phyloP scores from a whole-genome alignment of 2,797 vertebrate species.

The Centroberyx gerrardi region DNA sequence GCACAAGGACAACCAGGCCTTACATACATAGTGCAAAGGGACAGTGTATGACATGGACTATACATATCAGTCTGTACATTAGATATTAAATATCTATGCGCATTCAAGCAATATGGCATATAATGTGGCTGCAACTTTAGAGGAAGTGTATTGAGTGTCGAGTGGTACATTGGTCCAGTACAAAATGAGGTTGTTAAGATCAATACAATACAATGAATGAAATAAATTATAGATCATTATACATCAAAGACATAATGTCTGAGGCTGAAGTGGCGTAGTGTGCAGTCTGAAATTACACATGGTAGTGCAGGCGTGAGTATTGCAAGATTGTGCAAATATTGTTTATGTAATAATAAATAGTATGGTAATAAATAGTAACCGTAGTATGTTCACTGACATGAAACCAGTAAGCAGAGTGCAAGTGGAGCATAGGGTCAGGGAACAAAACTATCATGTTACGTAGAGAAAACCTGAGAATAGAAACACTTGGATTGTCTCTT shows the following conservation, averaged over 20 bases:
- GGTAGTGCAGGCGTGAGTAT: too few species aligned
- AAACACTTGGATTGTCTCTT: too few species aligned
- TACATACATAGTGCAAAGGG: background rate
- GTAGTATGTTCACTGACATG: background rate
- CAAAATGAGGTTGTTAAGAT: too few species aligned
- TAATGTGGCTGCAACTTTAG: slow-evolving; percentile 17
- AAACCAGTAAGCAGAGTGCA: background rate
- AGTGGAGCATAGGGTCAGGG: background rate
- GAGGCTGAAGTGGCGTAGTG: too few species aligned
- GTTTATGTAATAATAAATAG: background rate
- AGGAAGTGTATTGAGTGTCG: slow-evolving; percentile 2
- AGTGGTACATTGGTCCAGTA: too few species aligned
- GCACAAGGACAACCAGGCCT: slow-evolving; percentile 21
- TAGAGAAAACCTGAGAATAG: background rate
- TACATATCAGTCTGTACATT: background rate
- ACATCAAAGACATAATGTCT: too few species aligned
- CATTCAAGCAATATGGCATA: background rate
- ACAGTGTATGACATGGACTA: slow-evolving; percentile 13
- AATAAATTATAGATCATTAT: too few species aligned
- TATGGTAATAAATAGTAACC: background rate
- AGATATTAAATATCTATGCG: background rate
- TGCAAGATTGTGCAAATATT: too few species aligned
- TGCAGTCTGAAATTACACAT: too few species aligned
- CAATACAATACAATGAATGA: too few species aligned
- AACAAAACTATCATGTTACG: background rate